A percentile compares a stretch with the other conserved stretches of the same genome.
Conservation (phyloP, 1,140 invertebrate species). For the Psilanteris sp. region DNA sequence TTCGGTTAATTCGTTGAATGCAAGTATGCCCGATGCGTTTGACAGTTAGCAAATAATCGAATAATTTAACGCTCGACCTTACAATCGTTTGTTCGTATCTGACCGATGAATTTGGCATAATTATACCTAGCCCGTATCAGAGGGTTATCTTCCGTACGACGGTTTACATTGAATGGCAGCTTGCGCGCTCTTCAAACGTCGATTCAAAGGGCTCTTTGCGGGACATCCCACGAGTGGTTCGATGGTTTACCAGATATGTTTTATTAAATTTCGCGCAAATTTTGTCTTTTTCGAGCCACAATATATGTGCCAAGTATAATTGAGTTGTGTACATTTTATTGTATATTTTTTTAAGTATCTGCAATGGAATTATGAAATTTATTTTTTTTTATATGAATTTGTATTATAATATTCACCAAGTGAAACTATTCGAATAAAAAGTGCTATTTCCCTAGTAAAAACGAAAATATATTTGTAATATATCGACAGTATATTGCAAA, state of each 20-base stretch:
- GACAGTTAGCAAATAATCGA: conserved; percentile 50
- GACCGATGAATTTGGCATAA: conserved; percentile 46
- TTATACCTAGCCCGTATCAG: conserved; percentile 35
- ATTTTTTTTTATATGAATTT: too few species aligned
- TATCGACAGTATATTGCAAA: too few species aligned
- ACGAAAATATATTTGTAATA: too few species aligned
- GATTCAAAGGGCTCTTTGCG: conserved; percentile 55
- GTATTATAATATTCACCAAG: too few species aligned
- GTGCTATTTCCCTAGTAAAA: too few species aligned
- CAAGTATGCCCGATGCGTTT: conserved; percentile 39
- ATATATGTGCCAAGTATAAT: conserved; percentile 29
- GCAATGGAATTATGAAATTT: too few species aligned
- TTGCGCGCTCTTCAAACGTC: conserved; percentile 54
- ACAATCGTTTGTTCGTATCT: conserved; percentile 34
- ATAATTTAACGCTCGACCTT: conserved; percentile 46
- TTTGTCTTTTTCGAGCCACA: conserved; percentile 43
- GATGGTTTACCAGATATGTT: conserved; percentile 56
- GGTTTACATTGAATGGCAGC: conserved; percentile 47
- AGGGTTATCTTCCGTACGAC: conserved; percentile 33
- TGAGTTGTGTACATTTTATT: conserved; percentile 16
- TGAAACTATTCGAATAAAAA: too few species aligned
- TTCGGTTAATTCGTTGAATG: conserved; percentile 29
- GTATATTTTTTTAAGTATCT: too few species aligned
- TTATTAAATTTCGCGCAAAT: conserved; percentile 41
- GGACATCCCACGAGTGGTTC: conserved; percentile 43